A percentile compares a stretch with the other conserved stretches of the same genome.
Evolutionary conservation across 1,140 invertebrate genomes (phyloP).

Genomic region (Idris sp.): DNA sequence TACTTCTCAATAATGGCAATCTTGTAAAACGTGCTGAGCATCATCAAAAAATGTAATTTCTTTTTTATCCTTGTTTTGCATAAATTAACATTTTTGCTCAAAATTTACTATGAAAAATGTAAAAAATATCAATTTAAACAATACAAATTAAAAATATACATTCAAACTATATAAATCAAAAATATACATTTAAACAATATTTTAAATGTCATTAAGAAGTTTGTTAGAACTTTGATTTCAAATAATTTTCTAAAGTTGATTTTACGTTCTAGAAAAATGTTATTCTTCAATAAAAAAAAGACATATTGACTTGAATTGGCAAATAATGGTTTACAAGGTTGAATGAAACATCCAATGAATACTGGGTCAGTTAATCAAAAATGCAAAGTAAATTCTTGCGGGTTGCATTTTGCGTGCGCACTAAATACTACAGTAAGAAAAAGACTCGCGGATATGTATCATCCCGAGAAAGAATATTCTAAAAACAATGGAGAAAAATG

Average conservation of each 20-base stretch:
- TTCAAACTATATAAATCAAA: too few relatives aligned
- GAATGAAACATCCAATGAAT: constrained; percentile 6
- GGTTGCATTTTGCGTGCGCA: constrained; percentile 27
- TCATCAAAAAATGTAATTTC: too few relatives aligned
- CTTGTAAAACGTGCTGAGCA: constrained; percentile 15
- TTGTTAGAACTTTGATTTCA: too few relatives aligned
- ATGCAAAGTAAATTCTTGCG: constrained; percentile 34
- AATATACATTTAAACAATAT: too few relatives aligned
- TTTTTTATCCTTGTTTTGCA: constrained; percentile 6
- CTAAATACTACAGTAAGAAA: constrained; percentile 21
- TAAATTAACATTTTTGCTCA: not conserved
- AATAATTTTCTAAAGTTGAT: too few relatives aligned
- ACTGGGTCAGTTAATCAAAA: constrained; percentile 41
- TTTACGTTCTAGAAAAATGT: too few relatives aligned
- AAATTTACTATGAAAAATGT: not conserved
- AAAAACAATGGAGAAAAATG: constrained; percentile 50
- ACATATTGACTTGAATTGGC: constrained; percentile 1
- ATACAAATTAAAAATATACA: too few relatives aligned
- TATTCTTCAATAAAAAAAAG: constrained; percentile 12
- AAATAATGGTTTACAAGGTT: not conserved
- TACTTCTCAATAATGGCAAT: constrained; percentile 43
- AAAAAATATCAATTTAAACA: too few relatives aligned
- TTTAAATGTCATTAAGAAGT: too few relatives aligned
- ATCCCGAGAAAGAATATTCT: constrained; percentile 46
- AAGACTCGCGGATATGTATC: constrained; percentile 21